phyloP scores from a whole-genome alignment of 2,888 invertebrate genomes.

The Maniola hyperantus region DNA sequence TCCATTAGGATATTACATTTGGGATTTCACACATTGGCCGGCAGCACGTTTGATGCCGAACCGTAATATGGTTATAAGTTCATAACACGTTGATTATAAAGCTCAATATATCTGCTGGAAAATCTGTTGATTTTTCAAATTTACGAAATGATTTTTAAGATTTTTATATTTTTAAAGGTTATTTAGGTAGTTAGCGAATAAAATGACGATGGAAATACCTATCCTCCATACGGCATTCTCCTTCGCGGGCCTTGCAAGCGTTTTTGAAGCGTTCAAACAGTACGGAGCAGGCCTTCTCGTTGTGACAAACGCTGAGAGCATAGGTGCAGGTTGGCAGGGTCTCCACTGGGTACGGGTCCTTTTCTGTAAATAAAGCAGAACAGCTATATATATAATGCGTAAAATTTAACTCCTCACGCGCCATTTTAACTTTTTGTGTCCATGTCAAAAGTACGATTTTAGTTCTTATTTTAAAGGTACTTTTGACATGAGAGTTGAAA shows the following conservation, averaged over 20 bases:
- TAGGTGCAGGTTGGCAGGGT: constrained; percentile 95
- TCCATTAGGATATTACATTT: constrained; percentile 34
- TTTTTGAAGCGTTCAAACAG: constrained; percentile 93
- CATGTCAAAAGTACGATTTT: too few species aligned
- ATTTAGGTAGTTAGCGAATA: too few species aligned
- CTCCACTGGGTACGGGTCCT: constrained; percentile 94
- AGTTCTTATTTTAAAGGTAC: too few species aligned
- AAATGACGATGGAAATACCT: constrained; percentile 78
- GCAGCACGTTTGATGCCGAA: constrained; percentile 16
- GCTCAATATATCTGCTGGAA: too few species aligned
- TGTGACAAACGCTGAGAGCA: constrained; percentile 92
- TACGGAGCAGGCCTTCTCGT: constrained; percentile 90
- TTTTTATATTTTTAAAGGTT: too few species aligned
- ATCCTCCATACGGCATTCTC: constrained; percentile 94
- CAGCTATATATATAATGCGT: too few species aligned
- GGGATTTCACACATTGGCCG: constrained; percentile 30
- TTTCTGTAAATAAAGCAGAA: constrained; percentile 81
- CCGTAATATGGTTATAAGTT: constrained; percentile 18
- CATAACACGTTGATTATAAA: constrained; percentile 10
- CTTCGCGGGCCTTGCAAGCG: constrained; percentile 93
- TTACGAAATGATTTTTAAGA: too few species aligned
- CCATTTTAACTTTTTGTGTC: too few species aligned
- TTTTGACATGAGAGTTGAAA: too few species aligned
- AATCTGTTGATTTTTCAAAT: too few species aligned
- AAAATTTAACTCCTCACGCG: too few species aligned